Evolutionary conservation across 1,140 invertebrate species (phyloP).

Genomic region (Scaptodrosophila lebanonensis): DNA sequence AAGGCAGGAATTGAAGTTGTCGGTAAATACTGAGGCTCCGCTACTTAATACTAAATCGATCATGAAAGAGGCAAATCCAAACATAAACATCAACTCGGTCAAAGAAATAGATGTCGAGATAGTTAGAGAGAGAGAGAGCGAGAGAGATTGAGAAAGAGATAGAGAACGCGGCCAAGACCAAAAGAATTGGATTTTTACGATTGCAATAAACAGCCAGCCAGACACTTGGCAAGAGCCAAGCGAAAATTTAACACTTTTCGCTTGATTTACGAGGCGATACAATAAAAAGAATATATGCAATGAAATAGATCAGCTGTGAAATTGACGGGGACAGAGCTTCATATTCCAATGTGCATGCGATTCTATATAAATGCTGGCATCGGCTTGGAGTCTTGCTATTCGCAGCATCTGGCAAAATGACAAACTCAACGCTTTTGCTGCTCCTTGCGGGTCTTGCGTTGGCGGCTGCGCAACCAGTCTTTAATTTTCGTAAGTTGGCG

Average conservation of each 20-base stretch:
- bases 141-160: constrained; percentile 3
- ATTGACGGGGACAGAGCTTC: too few species aligned
- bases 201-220: constrained; percentile 40
- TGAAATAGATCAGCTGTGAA: constrained; percentile 25
- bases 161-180: constrained; percentile 10
- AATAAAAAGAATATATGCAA: constrained; percentile 5
- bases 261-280: constrained; percentile 61
- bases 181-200: constrained; percentile 51
- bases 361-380: too few species aligned
- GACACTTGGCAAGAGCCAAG: neutral
- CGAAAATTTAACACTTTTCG: too few species aligned
- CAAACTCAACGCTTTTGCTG: too few species aligned
- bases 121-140: neutral
- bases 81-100: constrained; percentile 30
- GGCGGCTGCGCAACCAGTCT: too few species aligned
- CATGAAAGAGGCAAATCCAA: constrained; percentile 38
- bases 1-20: constrained; percentile 12
- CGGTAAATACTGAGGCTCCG: constrained; percentile 9
- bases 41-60: constrained; percentile 53
- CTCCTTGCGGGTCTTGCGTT: too few species aligned
- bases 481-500: too few species aligned
- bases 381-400: too few species aligned
- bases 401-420: too few species aligned
- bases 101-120: constrained; percentile 12
- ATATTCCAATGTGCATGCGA: too few species aligned